These are phyloP conservation scores for Drosophila watanabei DNA, from an alignment of 1,140 invertebrate genomes.

Conservation along the genomic window DNA sequence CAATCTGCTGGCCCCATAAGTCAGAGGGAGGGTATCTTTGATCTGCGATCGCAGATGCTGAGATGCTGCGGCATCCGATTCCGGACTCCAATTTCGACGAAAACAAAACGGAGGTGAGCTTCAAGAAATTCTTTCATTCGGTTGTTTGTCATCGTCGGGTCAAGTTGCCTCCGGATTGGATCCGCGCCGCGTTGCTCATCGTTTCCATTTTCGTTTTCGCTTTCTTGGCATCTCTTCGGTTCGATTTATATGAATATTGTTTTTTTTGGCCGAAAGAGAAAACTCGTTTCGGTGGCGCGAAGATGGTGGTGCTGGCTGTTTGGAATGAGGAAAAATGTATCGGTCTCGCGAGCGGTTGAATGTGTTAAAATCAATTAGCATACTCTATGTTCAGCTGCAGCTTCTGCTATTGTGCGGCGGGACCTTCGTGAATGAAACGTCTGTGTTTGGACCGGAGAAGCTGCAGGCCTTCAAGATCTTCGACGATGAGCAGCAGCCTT, in stretches of 20 bases:
- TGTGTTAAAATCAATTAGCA: conserved; percentile 84
- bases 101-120: conserved; percentile 71
- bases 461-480: conserved; percentile 66
- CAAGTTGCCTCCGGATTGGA: conserved; percentile 50
- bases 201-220: conserved; percentile 37
- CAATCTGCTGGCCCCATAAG: conserved; percentile 30
- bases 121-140: conserved; percentile 73
- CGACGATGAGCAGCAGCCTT: conserved; percentile 52
- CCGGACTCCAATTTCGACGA: conserved; percentile 36
- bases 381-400: conserved; percentile 46
- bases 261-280: conserved; percentile 46
- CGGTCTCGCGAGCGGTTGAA: conserved; percentile 48
- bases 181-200: conserved; percentile 17
- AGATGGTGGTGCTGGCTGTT: conserved; percentile 51
- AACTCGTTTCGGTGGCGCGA: conserved; percentile 71
- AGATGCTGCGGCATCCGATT: conserved; percentile 16
- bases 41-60: conserved; percentile 32
- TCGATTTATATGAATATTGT: conserved; percentile 4
- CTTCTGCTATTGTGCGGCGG: conserved; percentile 24
- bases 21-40: conserved; percentile 39
- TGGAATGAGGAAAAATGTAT: conserved; percentile 75
- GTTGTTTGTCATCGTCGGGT: conserved; percentile 61
- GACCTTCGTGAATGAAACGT: conserved; percentile 54
- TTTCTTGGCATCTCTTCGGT: conserved; percentile 12
- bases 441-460: conserved; percentile 57